A percentile compares a stretch with the other conserved stretches of the same genome.
Evolutionary conservation across 1,140 invertebrate species (phyloP).

Genomic region (Drosophila bocki): DNA sequence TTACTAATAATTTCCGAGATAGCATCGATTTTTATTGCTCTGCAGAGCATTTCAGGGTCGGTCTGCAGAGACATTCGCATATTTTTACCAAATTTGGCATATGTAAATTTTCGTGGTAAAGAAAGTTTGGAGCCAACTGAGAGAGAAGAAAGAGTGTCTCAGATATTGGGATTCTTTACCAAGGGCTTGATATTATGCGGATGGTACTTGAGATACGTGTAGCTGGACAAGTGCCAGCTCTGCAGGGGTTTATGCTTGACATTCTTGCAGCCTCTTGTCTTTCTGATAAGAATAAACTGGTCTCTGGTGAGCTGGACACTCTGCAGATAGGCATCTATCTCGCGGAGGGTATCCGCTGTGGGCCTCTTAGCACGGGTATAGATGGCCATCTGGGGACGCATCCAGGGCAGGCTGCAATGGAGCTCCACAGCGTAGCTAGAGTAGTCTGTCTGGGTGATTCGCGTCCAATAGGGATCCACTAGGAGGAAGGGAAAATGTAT

Average conservation of each 20-base stretch:
- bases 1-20: conserved; percentile 3
- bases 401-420: conserved; percentile 62
- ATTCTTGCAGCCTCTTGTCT: conserved; percentile 18
- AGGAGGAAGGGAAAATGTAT: no score
- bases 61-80: conserved; percentile 32
- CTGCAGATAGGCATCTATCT: conserved; percentile 36
- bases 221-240: conserved; percentile 55
- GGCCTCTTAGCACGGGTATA: conserved; percentile 40
- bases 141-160: conserved; percentile 18
- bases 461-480: conserved; percentile 67
- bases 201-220: conserved; percentile 58
- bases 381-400: conserved; percentile 57
- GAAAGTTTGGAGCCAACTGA: conserved; percentile 57
- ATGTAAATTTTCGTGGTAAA: conserved; percentile 59
- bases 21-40: neutral
- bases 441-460: conserved; percentile 61
- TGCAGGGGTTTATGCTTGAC: conserved; percentile 22
- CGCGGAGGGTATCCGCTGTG: neutral
- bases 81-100: conserved; percentile 58
- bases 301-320: conserved; percentile 10
- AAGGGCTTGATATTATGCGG: conserved; percentile 60
- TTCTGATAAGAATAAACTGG: conserved; percentile 26
- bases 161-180: conserved; percentile 56
- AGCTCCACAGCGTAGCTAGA: conserved; percentile 52
- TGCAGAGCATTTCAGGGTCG: conserved; percentile 23